Evolutionary conservation across 2,113 vertebrate genomes (phyloP), one percentile per base, ranked within the genome.

Genomic region (Grus americana): DNA sequence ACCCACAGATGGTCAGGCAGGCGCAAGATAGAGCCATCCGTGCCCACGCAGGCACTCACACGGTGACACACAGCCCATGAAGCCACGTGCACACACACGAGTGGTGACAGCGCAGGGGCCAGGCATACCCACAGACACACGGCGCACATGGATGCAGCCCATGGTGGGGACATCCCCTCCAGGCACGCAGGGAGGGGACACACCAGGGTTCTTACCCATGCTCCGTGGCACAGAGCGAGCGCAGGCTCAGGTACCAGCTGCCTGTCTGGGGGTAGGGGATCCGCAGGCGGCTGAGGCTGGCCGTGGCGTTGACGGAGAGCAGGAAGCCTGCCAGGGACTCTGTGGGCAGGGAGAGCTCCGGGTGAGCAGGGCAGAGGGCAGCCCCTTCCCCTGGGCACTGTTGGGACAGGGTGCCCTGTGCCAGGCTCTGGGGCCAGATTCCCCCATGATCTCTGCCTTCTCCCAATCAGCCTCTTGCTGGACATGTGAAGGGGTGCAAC

Each of bases 261-360:
- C 99, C 99, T 0, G 99, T 99, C 97, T 99, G 99, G 4, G 99
- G 99, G 91, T 99, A 99, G 1, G 99, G 99, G 61, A 99, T 99
- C 88, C 99, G 98, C 85, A 99, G 96, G 86, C 99, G 99, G 96
- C 99, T 98, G 86, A 99, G 96, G 89, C 98, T 99, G 94, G 98
- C 96, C 0, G 98, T 98, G 59, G 98, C 80, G 3, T 99, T 99
- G 75, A 99, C 98, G 0, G 99, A 98, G 26, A 99, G 98, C 59
- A 99, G 97, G 95, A 99, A 99, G 44, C 99, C 99, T 2, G 98
- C 97, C 91, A 98, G 92, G 2, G 98, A 98, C 75, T 99, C 99
- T 99, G 97, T 9, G 72, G 58, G 38, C 49, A 86, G 34, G 62
- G 49, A 86, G 36, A 70, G 49, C 4, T 62, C 38, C 1, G 5